phyloP scores from a whole-genome alignment of 1,140 invertebrate species.

The Drosophila parabipectinata region DNA sequence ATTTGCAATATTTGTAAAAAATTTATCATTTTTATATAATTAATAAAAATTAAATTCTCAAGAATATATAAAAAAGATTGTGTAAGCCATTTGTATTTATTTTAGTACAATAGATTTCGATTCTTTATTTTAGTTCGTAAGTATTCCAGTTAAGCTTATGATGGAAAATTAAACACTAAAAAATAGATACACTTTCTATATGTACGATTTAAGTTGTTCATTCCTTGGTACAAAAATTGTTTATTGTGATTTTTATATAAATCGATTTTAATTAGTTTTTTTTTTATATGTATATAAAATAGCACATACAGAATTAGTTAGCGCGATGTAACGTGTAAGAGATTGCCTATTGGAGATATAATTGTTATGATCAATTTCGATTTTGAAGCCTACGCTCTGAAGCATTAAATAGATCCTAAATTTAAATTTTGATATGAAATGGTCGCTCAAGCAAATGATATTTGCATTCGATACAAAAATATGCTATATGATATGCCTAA shows the following conservation, averaged over 20 bases:
- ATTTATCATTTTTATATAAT: constrained; percentile 8
- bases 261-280: constrained; percentile 31
- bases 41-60: constrained; percentile 6
- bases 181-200: constrained; percentile 58
- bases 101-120: constrained; percentile 42
- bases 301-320: constrained; percentile 59
- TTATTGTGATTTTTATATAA: constrained; percentile 38
- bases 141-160: constrained; percentile 49
- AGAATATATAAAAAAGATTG: not conserved
- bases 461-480: constrained; percentile 68
- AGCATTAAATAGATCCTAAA: constrained; percentile 24
- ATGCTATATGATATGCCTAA: constrained; percentile 69
- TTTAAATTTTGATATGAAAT: constrained; percentile 63
- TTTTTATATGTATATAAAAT: constrained; percentile 51
- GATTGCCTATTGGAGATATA: constrained; percentile 71
- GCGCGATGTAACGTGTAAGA: constrained; percentile 49
- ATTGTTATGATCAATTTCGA: constrained; percentile 28
- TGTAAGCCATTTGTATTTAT: not conserved
- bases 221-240: constrained; percentile 72
- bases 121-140: constrained; percentile 44
- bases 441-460: constrained; percentile 58
- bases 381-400: constrained; percentile 46
- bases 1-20: constrained; percentile 46
- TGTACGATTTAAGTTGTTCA: constrained; percentile 39
- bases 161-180: constrained; percentile 48